Evolutionary conservation across 2,113 vertebrate genomes (phyloP).

Genomic region (Phasianus colchicus): DNA sequence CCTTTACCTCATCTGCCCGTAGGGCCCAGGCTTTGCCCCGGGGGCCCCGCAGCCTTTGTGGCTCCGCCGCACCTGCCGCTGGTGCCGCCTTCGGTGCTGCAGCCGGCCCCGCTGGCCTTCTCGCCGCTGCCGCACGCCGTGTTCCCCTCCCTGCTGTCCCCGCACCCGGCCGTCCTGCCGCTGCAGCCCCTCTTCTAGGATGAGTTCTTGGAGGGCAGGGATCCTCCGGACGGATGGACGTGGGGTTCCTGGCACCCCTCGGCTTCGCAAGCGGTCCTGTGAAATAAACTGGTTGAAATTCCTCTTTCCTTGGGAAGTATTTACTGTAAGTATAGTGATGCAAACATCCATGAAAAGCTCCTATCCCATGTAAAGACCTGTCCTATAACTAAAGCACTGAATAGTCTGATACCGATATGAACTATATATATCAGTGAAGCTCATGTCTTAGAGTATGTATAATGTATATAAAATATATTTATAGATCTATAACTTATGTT

Average conservation of each 20-base stretch:
- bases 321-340: constrained; percentile 72
- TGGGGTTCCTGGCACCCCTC: background rate
- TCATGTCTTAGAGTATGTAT: constrained; percentile 78
- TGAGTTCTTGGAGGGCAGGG: background rate
- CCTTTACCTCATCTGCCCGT: constrained; percentile 79
- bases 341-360: constrained; percentile 62
- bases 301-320: constrained; percentile 14
- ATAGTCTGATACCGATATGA: constrained; percentile 69
- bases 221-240: background rate
- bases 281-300: background rate
- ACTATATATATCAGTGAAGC: constrained; percentile 67
- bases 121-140: constrained; percentile 78
- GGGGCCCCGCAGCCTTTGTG: constrained; percentile 68
- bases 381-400: constrained; percentile 76
- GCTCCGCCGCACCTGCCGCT: constrained; percentile 78
- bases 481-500: constrained; percentile 82
- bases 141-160: constrained; percentile 81
- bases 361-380: background rate
- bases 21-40: constrained; percentile 76
- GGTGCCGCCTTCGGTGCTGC: constrained; percentile 78
- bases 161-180: constrained; percentile 81
- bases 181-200: constrained; percentile 86
- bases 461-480: constrained; percentile 85
- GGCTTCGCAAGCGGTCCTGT: background rate
- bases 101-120: constrained; percentile 78